Evolutionary conservation across 2,888 invertebrate genomes (phyloP).

Genomic region (Aquatica leii): DNA sequence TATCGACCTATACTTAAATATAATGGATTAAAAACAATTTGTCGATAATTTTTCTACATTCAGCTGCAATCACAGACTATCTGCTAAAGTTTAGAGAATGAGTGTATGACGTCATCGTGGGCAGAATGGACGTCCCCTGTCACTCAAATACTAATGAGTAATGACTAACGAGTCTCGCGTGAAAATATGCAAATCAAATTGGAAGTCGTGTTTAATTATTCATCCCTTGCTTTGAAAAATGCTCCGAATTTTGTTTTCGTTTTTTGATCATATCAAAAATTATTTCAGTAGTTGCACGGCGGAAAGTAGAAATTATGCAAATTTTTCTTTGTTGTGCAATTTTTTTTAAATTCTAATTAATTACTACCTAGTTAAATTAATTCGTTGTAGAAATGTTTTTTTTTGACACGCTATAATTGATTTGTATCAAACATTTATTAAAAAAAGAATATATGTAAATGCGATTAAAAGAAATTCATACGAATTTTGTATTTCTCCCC

Average conservation of each 20-base stretch:
- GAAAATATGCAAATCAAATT: conserved; percentile 63
- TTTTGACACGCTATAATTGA: too few species aligned
- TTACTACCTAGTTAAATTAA: too few species aligned
- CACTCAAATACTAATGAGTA: conserved; percentile 61
- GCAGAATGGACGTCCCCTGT: conserved; percentile 52
- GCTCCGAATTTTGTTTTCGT: conserved; percentile 22
- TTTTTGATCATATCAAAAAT: background rate
- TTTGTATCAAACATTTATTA: too few species aligned
- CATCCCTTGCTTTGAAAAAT: conserved; percentile 32
- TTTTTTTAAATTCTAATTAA: too few species aligned
- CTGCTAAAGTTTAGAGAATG: conserved; percentile 42
- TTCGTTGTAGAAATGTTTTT: too few species aligned
- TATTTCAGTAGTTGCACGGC: too few species aligned
- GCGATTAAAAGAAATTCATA: too few species aligned
- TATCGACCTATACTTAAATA: conserved; percentile 54
- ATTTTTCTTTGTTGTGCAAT: too few species aligned
- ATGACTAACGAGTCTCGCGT: conserved; percentile 62
- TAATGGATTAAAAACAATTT: conserved; percentile 58
- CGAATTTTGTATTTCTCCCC: background rate
- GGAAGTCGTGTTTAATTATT: conserved; percentile 61
- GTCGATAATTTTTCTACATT: conserved; percentile 58
- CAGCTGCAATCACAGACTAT: conserved; percentile 58
- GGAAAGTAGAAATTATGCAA: too few species aligned
- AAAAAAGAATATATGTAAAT: too few species aligned
- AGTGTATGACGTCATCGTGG: conserved; percentile 49